Evolutionary conservation across 2,113 vertebrate genomes (phyloP).

Genomic region (Scartelaos histophorus): DNA sequence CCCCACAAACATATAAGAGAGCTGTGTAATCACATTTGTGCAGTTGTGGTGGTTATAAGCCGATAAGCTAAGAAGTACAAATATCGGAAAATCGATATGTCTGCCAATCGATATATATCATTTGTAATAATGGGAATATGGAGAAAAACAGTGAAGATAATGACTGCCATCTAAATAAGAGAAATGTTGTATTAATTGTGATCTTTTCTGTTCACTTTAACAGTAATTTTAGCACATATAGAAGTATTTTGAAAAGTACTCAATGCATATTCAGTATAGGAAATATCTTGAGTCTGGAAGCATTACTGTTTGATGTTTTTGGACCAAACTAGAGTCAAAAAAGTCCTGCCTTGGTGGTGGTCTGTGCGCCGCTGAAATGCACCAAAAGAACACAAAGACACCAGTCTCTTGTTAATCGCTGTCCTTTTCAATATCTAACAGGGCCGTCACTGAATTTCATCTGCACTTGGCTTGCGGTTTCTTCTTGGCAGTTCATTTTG

Average conservation of each 20-base stretch:
- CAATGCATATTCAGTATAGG: neutral
- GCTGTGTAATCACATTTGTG: too few relatives aligned
- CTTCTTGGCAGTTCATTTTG: constrained; percentile 46
- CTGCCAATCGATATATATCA: too few relatives aligned
- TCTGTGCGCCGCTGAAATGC: neutral
- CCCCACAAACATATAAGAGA: too few relatives aligned
- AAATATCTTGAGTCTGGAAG: neutral
- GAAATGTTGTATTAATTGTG: too few relatives aligned
- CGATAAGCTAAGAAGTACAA: too few relatives aligned
- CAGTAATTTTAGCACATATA: neutral
- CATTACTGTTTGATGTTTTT: neutral
- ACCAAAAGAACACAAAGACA: constrained; percentile 2
- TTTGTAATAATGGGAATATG: too few relatives aligned
- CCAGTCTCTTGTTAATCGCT: constrained; percentile 19
- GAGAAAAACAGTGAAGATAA: too few relatives aligned
- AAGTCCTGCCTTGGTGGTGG: neutral
- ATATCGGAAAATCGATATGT: too few relatives aligned
- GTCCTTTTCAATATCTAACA: constrained; percentile 34
- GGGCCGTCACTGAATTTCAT: constrained; percentile 20
- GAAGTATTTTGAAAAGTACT: neutral
- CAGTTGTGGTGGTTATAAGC: too few relatives aligned
- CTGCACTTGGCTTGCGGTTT: constrained; percentile 15
- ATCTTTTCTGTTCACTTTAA: too few relatives aligned
- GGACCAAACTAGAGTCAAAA: neutral
- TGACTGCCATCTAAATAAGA: too few relatives aligned